Base-by-base conservation (phyloP, 2,797 vertebrate species). In the Peromyscus melanophrys region DNA sequence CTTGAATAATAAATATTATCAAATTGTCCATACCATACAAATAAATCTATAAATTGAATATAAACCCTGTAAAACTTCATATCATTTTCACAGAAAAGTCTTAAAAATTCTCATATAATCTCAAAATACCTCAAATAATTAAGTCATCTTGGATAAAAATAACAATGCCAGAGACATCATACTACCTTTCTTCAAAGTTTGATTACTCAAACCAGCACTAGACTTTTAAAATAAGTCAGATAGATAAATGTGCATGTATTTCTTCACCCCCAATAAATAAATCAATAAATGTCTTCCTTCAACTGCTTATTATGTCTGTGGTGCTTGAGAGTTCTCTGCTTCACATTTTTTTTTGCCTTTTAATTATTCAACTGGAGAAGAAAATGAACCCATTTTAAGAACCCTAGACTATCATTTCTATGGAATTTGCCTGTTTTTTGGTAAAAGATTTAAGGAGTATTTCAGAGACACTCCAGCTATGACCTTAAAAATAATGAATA, bases 401-500 rank as follows among this genome's bases (percentile, higher is more conserved):
- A 0, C 0, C 25, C 37, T 61, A 40, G 23, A 40, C 23, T 40
- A 61, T 43, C 14, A 61, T 83, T 83, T 63, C 37, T 43, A 43
- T 34, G 23, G 23, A 29, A 88, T 92, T 95, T 40, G 0, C 19
- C 59, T 84, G 95, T 49, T 12, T 90, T 25, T 34, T 27, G 65
- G 19, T 67, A 86, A 96, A 96, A 78, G 0, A 76, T 81, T 46
- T 90, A 85, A 69, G 69, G 52, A n/a, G 11, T 37, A 11, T 83
- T 13, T 82, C 75, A 83, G 40, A 86, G n/a, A 91, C 27, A 81
- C 9, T 92, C 25, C 13, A 88, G 37, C 21, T 86, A 67, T 57
- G 92, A 96, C 9, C 23, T 89, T 23, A 78, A 75, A 61, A 49
- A 49, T 57, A 92, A 84, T 59, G 31, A 95, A 31, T 34, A 46